These are phyloP conservation scores for Trachurus trachurus DNA, from an alignment of 2,797 vertebrate genomes.

Conservation along the genomic window DNA sequence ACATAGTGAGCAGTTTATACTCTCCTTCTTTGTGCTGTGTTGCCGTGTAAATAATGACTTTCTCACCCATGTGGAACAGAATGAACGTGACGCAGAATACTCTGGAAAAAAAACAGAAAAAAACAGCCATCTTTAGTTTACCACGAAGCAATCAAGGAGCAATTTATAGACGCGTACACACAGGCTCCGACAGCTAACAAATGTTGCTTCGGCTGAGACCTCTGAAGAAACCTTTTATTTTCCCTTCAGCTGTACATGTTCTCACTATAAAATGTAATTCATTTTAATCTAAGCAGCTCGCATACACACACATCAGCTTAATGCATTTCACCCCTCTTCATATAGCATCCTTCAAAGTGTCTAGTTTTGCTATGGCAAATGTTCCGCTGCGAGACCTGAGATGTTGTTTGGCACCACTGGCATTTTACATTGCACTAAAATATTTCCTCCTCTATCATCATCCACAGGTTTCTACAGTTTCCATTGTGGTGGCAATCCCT, in stretches of 20 bases:
- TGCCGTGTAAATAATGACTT: not conserved
- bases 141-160: constrained; percentile 43
- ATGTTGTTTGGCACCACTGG: constrained; percentile 39
- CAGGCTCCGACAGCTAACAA: constrained; percentile 22
- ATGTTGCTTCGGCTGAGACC: constrained; percentile 34
- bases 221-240: constrained; percentile 42
- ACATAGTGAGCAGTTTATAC: not conserved
- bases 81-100: not conserved
- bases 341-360: constrained; percentile 28
- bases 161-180: constrained; percentile 29
- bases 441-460: constrained; percentile 56
- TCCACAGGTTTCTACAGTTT: constrained; percentile 43
- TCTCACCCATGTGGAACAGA: not conserved
- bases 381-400: constrained; percentile 24
- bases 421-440: constrained; percentile 27
- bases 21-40: not conserved
- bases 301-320: constrained; percentile 9
- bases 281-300: constrained; percentile 33
- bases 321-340: constrained; percentile 21
- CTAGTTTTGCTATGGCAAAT: constrained; percentile 27
- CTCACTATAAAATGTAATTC: constrained; percentile 42
- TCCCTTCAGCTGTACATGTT: constrained; percentile 36
- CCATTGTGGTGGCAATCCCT: constrained; percentile 35
- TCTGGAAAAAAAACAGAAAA: no score
- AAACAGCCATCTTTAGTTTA: not conserved